phyloP scores from a whole-genome alignment of 2,888 invertebrate species.

The Drosophila peninsularis region DNA sequence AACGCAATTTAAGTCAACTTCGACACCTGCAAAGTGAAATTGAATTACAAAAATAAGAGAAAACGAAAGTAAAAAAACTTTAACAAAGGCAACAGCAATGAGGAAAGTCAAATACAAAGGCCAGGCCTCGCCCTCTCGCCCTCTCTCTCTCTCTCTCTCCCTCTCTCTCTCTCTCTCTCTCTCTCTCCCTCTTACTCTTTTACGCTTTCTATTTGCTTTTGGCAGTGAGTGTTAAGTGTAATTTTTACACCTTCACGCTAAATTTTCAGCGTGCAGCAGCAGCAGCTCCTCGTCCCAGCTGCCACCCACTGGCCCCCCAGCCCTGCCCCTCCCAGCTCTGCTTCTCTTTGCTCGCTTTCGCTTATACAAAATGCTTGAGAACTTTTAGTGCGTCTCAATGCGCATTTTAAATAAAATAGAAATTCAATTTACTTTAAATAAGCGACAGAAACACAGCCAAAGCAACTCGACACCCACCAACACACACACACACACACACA shows the following conservation, averaged over 20 bases:
- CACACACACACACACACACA: constrained; percentile 9
- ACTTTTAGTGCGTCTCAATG: constrained; percentile 81
- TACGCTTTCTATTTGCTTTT: constrained; percentile 22
- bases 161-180: not conserved
- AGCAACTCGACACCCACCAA: constrained; percentile 7
- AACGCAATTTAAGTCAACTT: constrained; percentile 49
- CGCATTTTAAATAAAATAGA: constrained; percentile 81
- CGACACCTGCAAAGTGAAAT: constrained; percentile 56
- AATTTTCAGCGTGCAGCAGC: constrained; percentile 41
- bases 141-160: not conserved
- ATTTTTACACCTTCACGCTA: constrained; percentile 76
- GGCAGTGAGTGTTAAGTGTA: constrained; percentile 62
- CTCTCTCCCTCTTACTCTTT: constrained; percentile 1
- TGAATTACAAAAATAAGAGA: constrained; percentile 55
- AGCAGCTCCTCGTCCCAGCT: not conserved
- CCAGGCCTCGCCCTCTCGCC: not conserved
- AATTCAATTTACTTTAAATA: constrained; percentile 80
- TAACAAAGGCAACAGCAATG: constrained; percentile 25
- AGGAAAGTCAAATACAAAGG: constrained; percentile 46
- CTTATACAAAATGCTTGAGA: constrained; percentile 62
- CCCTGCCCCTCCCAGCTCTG: not conserved
- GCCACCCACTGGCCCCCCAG: not conserved
- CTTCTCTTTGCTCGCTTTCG: not conserved
- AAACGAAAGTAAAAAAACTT: constrained; percentile 40
- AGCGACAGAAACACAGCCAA: constrained; percentile 53